Conservation (phyloP, 1,140 invertebrate species). For the Bicyclus anynana region DNA sequence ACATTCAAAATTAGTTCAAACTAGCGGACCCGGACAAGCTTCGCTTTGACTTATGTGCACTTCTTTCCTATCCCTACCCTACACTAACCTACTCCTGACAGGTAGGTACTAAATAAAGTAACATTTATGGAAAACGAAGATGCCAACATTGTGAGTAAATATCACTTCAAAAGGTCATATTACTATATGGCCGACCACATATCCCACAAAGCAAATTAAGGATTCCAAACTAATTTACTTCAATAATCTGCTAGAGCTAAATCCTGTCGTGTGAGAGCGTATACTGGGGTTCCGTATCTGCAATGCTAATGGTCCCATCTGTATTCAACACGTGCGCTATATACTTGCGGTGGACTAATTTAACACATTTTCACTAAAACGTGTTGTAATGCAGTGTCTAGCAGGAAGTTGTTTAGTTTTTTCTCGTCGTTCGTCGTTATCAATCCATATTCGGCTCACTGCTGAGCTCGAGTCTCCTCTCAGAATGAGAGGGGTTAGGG, state of each 20-base stretch:
- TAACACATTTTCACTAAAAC: constrained; percentile 11
- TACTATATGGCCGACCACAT: not conserved
- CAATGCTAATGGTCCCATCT: constrained; percentile 20
- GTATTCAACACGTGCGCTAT: constrained; percentile 17
- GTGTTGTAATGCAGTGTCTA: not conserved
- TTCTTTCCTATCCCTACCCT: no score
- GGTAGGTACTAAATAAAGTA: no score
- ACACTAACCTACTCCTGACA: no score
- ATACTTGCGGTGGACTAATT: constrained; percentile 17
- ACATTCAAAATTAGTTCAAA: no score
- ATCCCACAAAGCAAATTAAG: constrained; percentile 9
- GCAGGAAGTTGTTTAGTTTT: no score
- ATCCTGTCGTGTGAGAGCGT: constrained; percentile 12
- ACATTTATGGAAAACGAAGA: not conserved
- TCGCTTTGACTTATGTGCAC: no score
- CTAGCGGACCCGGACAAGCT: no score
- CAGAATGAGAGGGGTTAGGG: no score
- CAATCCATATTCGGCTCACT: no score
- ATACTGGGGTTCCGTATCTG: constrained; percentile 18
- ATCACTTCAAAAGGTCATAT: not conserved
- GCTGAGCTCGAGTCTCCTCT: no score
- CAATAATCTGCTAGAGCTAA: constrained; percentile 18
- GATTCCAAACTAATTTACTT: constrained; percentile 21
- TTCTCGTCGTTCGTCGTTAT: no score
- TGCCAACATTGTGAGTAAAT: not conserved